Evolutionary conservation across 1,140 invertebrate genomes (phyloP), one percentile per base, ranked within the genome.

Genomic region (Aphelenchoides fujianensis): DNA sequence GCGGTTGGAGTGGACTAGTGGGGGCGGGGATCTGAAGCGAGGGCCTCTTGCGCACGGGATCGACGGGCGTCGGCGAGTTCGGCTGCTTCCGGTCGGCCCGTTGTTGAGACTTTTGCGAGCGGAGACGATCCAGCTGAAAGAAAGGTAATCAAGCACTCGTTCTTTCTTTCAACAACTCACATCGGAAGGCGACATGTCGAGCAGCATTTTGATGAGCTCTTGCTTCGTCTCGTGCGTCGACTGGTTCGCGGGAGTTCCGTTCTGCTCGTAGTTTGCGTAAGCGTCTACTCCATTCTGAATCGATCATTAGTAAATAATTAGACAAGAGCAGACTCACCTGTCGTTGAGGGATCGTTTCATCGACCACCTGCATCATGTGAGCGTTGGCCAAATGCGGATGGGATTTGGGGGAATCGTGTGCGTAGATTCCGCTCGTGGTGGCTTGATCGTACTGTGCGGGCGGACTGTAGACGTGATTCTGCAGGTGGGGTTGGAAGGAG

Each of bases 121-220:
- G 67, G 9, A 69, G 16, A 1, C 34, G 23, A 12, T 69, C 62
- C 9, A 69, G 71, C 67, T 69, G 30, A 69, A 69, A 67, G n/a
- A 12, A 73, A 37, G 2, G n/a, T 35, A 62, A 70, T 23, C 54
- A 70, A 72, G 16, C 70, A 55, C n/a, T 54, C 69, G 2, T 66
- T 66, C n/a, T n/a, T n/a, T n/a, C n/a, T n/a, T n/a, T n/a, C n/a
- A n/a, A n/a, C 7, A 63, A 66, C 37, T 48, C 32, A 76, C 71
- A 30, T 75, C 74, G 2, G 34, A 28, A 5, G 76, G 74, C 23
- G 71, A 55, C 74, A 75, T 75, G 48, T 75, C 74, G 27, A 75
- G 57, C 34, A 75, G 73, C 74, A 75, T 74, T 34, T 53, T 35
- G 9, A 75, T 75, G 41, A 75, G 72, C 34, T 75, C 78, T 27